These are phyloP conservation scores for Trypoxylon attenuatum DNA, from an alignment of 2,888 invertebrate genomes.

Conservation along the genomic window DNA sequence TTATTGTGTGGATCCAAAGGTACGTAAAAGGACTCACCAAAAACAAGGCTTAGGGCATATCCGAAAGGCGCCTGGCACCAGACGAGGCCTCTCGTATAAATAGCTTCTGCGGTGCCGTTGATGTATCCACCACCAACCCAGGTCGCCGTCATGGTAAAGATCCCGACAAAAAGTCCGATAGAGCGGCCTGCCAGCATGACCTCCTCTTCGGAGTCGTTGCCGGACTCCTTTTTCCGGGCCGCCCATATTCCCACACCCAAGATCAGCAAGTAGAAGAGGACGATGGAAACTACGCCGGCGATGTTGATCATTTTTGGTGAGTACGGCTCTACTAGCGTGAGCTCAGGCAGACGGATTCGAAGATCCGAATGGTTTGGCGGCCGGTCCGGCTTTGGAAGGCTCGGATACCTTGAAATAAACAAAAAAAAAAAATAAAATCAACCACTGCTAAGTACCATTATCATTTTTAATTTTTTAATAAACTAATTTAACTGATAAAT, in stretches of 20 bases:
- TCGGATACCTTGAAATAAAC: constrained; percentile 64
- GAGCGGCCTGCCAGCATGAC: constrained; percentile 99
- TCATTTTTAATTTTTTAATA: no score
- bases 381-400: constrained; percentile 67
- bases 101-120: constrained; percentile 98
- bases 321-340: constrained; percentile 68
- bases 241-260: constrained; percentile 98
- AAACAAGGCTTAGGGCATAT: constrained; percentile 95
- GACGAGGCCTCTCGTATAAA: constrained; percentile 93
- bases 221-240: constrained; percentile 91
- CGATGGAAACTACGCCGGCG: constrained; percentile 94
- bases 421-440: background rate
- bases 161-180: constrained; percentile 97
- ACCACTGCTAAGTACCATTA: no score
- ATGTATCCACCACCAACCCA: constrained; percentile 99
- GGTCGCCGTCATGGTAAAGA: constrained; percentile 99
- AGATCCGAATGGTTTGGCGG: constrained; percentile 68
- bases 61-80: constrained; percentile 99
- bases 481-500: no score
- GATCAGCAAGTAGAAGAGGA: constrained; percentile 97
- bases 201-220: constrained; percentile 95
- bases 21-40: constrained; percentile 85
- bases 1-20: no score
- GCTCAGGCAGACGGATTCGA: constrained; percentile 68
- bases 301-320: constrained; percentile 88